A percentile compares a stretch with the other conserved stretches of the same genome.
Conservation (phyloP, 92 coral and sea anemone genomes). For the Galaxea fascicularis region DNA sequence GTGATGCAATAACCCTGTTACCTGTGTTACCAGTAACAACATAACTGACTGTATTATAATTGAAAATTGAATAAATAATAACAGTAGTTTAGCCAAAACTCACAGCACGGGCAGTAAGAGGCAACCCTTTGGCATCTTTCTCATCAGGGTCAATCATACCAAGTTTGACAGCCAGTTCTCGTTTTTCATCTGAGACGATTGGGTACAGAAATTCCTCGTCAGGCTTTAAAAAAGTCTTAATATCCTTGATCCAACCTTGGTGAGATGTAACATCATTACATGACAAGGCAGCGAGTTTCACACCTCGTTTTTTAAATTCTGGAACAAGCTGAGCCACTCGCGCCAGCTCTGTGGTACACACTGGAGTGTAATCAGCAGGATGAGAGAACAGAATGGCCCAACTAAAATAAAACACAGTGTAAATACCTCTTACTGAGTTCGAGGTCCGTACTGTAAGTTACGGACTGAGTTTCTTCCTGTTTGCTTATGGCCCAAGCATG, state of each 20-base stretch:
- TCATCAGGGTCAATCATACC: conserved; percentile 99
- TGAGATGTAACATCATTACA: conserved; percentile 91
- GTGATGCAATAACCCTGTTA: too few species aligned
- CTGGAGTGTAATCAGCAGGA: conserved; percentile 99
- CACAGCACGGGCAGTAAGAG: conserved; percentile 97
- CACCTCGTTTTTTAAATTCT: conserved; percentile 83
- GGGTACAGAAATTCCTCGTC: conserved; percentile 75
- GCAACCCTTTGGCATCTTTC: conserved; percentile 87
- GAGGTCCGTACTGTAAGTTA: too few species aligned
- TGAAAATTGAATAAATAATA: neutral
- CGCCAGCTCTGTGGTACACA: conserved; percentile 96
- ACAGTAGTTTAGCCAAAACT: conserved; percentile 33
- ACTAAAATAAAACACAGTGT: conserved; percentile 36
- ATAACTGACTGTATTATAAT: too few species aligned
- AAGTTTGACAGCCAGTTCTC: conserved; percentile 88
- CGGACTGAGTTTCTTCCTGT: too few species aligned
- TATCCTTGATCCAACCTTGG: conserved; percentile 91
- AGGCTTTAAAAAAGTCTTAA: conserved; percentile 45
- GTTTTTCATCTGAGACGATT: conserved; percentile 90
- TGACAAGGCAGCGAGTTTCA: conserved; percentile 91
- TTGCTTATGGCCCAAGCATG: too few species aligned
- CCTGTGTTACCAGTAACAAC: too few species aligned
- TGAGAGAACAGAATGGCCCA: conserved; percentile 98
- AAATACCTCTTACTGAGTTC: too few species aligned
- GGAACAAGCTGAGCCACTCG: conserved; percentile 73